Percentiles rank a stretch among this genome's conserved stretches.
These are phyloP conservation scores for Cosmia trapezina DNA, from an alignment of 2,888 invertebrate species.

Conservation along the genomic window DNA sequence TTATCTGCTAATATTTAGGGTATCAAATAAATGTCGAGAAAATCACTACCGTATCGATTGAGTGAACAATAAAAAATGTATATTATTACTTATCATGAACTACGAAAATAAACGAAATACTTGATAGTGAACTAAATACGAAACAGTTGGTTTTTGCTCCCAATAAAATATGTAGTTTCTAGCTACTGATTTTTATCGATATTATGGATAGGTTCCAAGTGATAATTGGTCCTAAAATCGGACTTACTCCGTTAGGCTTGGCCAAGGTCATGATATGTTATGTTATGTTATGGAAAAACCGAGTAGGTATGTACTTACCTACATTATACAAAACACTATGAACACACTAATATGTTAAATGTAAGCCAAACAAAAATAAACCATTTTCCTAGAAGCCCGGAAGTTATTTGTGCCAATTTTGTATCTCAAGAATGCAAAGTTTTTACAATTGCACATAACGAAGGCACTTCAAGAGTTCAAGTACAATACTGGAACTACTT, in stretches of 20 bases:
- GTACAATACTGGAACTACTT: slow-evolving; percentile 25
- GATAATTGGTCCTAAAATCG: slow-evolving; percentile 16
- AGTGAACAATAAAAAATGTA: slow-evolving; percentile 8
- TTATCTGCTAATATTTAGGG: slow-evolving; percentile 27
- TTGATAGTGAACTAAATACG: background rate
- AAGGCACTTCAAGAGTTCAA: slow-evolving; percentile 42
- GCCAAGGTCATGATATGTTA: slow-evolving; percentile 4
- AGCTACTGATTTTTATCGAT: background rate
- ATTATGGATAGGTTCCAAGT: background rate
- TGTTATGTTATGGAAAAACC: slow-evolving; percentile 3
- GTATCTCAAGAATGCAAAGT: slow-evolving; percentile 21
- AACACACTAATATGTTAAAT: too few species aligned
- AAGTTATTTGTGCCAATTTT: slow-evolving; percentile 26
- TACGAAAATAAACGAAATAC: background rate
- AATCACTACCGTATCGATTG: slow-evolving; percentile 33
- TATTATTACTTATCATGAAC: slow-evolving; percentile 2
- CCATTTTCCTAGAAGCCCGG: background rate
- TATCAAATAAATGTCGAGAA: slow-evolving; percentile 30
- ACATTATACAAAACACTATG: background rate
- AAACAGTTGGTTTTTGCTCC: background rate
- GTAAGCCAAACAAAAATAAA: slow-evolving; percentile 6
- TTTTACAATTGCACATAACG: slow-evolving; percentile 37
- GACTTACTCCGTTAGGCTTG: background rate
- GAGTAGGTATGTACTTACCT: too few species aligned
- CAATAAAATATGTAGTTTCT: too few species aligned